These are phyloP conservation scores for Motacilla tschutschensis DNA, from an alignment of 2,113 vertebrate genomes.

Conservation along the genomic window DNA sequence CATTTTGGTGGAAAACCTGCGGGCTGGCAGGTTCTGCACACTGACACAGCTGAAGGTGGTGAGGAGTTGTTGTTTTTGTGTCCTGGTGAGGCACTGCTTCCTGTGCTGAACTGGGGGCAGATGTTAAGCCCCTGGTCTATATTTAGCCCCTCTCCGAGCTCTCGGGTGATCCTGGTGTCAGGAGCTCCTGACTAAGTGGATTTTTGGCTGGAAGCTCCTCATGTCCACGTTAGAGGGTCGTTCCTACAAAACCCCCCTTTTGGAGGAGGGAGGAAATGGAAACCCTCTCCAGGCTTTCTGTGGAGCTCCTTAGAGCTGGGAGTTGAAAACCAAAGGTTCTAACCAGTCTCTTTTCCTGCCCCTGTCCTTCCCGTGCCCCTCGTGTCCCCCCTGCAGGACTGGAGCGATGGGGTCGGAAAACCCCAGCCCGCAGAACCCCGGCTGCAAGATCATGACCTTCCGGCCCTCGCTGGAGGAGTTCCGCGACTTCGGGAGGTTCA, in stretches of 20 bases:
- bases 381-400: neutral
- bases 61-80: neutral
- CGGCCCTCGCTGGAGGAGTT: constrained; percentile 93
- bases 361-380: neutral
- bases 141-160: neutral
- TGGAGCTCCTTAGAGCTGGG: neutral
- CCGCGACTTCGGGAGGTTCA: constrained; percentile 88
- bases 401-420: constrained; percentile 77
- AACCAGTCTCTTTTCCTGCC: rapidly evolving
- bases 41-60: neutral
- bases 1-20: neutral
- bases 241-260: neutral
- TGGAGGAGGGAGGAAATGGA: neutral
- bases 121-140: neutral
- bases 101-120: rapidly evolving
- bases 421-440: constrained; percentile 79
- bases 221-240: rapidly evolving
- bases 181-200: neutral
- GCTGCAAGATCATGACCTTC: constrained; percentile 97
- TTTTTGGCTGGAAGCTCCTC: neutral
- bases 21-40: rapidly evolving
- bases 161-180: neutral
- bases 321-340: neutral
- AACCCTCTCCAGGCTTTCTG: neutral
- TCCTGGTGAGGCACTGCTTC: neutral